A percentile compares a stretch with the other conserved stretches of the same genome.
Conservation (phyloP, 2,797 vertebrate species). For the Mormyrops attenuatus region DNA sequence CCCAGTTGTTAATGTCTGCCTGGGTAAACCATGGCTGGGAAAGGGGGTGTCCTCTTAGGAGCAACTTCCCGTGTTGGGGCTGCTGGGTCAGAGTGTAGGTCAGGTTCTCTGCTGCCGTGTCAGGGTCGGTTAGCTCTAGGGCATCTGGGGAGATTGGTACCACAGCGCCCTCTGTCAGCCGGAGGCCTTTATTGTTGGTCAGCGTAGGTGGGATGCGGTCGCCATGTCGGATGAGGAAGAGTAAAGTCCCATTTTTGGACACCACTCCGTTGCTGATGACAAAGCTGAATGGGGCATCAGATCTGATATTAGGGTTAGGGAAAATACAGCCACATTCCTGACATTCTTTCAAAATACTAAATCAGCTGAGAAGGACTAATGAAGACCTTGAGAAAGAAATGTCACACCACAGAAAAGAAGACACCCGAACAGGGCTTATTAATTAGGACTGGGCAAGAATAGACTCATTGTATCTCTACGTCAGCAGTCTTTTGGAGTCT, state of each 20-base stretch:
- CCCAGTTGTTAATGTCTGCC: conserved; percentile 52
- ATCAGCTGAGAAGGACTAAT: not conserved
- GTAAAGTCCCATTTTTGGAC: conserved; percentile 44
- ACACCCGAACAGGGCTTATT: not conserved
- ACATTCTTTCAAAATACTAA: not conserved
- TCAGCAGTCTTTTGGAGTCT: conserved; percentile 5
- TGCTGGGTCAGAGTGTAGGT: conserved; percentile 47
- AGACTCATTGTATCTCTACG: not conserved
- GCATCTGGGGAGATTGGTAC: conserved; percentile 41
- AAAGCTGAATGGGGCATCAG: conserved; percentile 53
- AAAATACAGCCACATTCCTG: not conserved
- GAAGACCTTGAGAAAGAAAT: not conserved
- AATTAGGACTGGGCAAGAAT: not conserved
- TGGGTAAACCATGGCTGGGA: conserved; percentile 51
- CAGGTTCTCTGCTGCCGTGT: conserved; percentile 52
- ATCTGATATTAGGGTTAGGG: not conserved
- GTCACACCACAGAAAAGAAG: not conserved
- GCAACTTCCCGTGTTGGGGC: conserved; percentile 51
- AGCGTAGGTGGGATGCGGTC: conserved; percentile 56
- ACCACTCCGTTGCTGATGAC: conserved; percentile 57
- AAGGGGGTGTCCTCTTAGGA: conserved; percentile 44
- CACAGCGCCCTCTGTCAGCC: conserved; percentile 41
- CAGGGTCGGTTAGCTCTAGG: conserved; percentile 59
- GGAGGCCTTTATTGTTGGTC: conserved; percentile 49
- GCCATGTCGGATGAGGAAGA: conserved; percentile 48